Evolutionary conservation across 2,888 invertebrate genomes (phyloP).

Genomic region (Fragum fragum): DNA sequence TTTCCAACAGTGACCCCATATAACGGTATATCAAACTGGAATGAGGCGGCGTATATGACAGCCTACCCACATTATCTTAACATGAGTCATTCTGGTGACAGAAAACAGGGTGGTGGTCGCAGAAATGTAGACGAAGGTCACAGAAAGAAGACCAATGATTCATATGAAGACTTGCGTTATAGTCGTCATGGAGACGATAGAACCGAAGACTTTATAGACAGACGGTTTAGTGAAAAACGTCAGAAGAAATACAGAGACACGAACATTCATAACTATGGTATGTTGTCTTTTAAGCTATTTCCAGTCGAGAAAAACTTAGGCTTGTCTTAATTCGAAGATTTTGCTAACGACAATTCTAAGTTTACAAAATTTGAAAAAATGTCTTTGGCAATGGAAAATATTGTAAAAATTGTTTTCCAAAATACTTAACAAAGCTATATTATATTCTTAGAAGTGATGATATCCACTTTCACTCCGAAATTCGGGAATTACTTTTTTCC

Average conservation of each 20-base stretch:
- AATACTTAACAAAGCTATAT: too few relatives aligned
- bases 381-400: too few relatives aligned
- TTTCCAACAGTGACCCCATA: slow-evolving; percentile 9
- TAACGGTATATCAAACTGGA: slow-evolving; percentile 12
- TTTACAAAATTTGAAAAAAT: too few relatives aligned
- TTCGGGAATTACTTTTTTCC: too few relatives aligned
- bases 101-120: background rate
- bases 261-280: background rate
- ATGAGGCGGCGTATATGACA: background rate
- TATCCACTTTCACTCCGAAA: too few relatives aligned
- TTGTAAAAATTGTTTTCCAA: too few relatives aligned
- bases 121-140: background rate
- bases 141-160: background rate
- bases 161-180: background rate
- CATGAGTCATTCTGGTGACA: background rate
- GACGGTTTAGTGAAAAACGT: background rate
- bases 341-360: too few relatives aligned
- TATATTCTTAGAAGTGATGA: too few relatives aligned
- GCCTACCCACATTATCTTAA: background rate
- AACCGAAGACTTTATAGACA: background rate
- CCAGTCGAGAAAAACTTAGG: too few relatives aligned
- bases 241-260: background rate
- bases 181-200: background rate
- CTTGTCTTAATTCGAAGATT: too few relatives aligned
- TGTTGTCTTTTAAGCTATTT: too few relatives aligned